Evolutionary conservation across 2,797 vertebrate genomes (phyloP), one percentile per base, ranked within the genome.

Genomic region (Parauchenoglanis ngamensis): DNA sequence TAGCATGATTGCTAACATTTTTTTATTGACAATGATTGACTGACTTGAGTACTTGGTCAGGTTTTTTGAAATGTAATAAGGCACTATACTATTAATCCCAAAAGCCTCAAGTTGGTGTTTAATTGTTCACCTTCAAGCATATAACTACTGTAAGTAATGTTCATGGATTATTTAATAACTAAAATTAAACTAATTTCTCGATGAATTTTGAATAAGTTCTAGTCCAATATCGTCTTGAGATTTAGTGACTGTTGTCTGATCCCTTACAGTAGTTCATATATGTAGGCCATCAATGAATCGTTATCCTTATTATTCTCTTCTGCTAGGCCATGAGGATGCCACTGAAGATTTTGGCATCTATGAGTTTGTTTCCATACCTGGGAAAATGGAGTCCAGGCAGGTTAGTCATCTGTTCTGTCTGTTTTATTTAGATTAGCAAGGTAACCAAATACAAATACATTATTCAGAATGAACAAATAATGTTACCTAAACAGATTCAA

Each of bases 331-430:
- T 56, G 97, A 99, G 94, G 97, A 97, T 91, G 98, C 98, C 88
- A 95, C 95, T 7, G 97, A 98, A 93, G 98, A 99, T 93, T 99
- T 98, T 89, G 98, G 98, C 76, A 98, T 99, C 92, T 99, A 99
- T 52, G 98, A 99, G 93, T 99, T 99, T 93, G 95, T 99, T 61
- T 93, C 97, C 87, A 94, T 98, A 92, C 97, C 98, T 65, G 97
- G 96, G 86, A 95, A 95, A 93, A 94, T 96, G 89, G 95, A 94
- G 59, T 95, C 95, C 63, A 92, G 96, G 72, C 96, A 95, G 96
- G 98, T 99, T 89, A 83, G 88, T 83, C 25, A 44, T 65, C 68
- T 12, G 44, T 19, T 70, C 13, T 6, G 2, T 63, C 54, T 59
- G 17, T 79, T 79, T 79, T 1, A 2, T 15, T 15, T 46, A 17